These are phyloP conservation scores for Hirundo rustica DNA, from an alignment of 2,797 vertebrate species.

Conservation along the genomic window DNA sequence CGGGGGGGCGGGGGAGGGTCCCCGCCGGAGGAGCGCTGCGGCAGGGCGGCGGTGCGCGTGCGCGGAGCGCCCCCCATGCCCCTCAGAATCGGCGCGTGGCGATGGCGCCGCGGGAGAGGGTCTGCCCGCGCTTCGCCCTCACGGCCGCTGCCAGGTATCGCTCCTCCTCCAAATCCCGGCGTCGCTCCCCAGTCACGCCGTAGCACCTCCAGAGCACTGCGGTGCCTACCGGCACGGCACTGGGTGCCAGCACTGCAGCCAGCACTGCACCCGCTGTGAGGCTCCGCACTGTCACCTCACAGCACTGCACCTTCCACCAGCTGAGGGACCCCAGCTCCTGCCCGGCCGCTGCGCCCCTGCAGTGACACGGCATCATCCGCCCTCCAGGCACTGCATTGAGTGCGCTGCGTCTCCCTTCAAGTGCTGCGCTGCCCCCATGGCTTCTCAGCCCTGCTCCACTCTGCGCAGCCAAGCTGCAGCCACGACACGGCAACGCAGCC, in stretches of 20 bases:
- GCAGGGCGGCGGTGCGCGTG: neutral
- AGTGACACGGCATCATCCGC: neutral
- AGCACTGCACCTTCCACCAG: neutral
- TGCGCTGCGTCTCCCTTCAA: neutral
- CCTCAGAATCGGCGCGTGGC: neutral
- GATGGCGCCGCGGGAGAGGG: fast-evolving
- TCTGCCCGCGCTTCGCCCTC: fast-evolving
- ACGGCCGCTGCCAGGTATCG: neutral
- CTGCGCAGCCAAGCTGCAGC: neutral
- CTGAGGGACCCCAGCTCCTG: neutral
- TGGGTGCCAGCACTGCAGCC: neutral
- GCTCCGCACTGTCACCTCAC: neutral
- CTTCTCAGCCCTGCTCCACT: neutral
- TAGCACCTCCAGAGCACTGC: neutral
- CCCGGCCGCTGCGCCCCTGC: neutral
- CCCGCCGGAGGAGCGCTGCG: neutral
- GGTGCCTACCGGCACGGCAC: neutral
- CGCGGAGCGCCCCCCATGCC: neutral
- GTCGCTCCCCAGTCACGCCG: fast-evolving
- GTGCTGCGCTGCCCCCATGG: neutral
- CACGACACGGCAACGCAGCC: neutral
- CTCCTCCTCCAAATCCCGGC: too few species aligned
- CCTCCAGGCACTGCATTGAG: neutral
- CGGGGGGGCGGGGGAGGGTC: neutral
- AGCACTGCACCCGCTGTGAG: neutral